A percentile compares a stretch with the other conserved stretches of the same genome.
These are phyloP conservation scores for Loripinus fragilis DNA, from an alignment of 2,888 invertebrate species.

Conservation along the genomic window DNA sequence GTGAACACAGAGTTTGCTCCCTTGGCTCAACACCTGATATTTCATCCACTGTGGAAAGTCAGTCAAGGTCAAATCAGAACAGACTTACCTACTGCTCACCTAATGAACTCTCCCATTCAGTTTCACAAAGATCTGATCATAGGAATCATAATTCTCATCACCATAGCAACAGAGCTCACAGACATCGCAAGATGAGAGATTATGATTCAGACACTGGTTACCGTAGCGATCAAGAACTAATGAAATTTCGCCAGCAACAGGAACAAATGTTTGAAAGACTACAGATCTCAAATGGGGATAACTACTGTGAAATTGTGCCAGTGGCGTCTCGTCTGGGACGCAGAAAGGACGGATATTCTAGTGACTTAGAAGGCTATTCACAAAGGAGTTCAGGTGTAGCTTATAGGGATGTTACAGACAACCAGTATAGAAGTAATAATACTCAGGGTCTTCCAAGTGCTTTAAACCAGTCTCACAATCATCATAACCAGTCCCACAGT, in stretches of 20 bases:
- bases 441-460: slow-evolving; percentile 15
- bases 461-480: slow-evolving; percentile 6
- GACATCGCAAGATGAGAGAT: slow-evolving; percentile 68
- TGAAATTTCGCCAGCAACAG: slow-evolving; percentile 61
- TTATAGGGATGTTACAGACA: slow-evolving; percentile 33
- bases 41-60: slow-evolving; percentile 28
- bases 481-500: slow-evolving; percentile 10
- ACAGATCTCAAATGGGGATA: slow-evolving; percentile 43
- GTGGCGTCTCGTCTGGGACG: slow-evolving; percentile 45
- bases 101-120: slow-evolving; percentile 57
- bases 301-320: slow-evolving; percentile 63
- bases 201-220: slow-evolving; percentile 82
- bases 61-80: slow-evolving; percentile 25
- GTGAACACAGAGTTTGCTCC: slow-evolving; percentile 47
- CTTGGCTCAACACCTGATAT: slow-evolving; percentile 65
- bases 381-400: slow-evolving; percentile 51
- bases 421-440: slow-evolving; percentile 17
- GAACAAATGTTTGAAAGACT: slow-evolving; percentile 51
- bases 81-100: slow-evolving; percentile 66
- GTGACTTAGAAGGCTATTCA: slow-evolving; percentile 78
- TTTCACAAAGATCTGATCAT: slow-evolving; percentile 41
- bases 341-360: slow-evolving; percentile 75
- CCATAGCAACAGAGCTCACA: slow-evolving; percentile 50
- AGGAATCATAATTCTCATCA: slow-evolving; percentile 37
- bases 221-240: slow-evolving; percentile 76